Percentiles rank a stretch among this genome's conserved stretches.
Conservation (phyloP, 2,113 vertebrate genomes). For the Plotosus lineatus region DNA sequence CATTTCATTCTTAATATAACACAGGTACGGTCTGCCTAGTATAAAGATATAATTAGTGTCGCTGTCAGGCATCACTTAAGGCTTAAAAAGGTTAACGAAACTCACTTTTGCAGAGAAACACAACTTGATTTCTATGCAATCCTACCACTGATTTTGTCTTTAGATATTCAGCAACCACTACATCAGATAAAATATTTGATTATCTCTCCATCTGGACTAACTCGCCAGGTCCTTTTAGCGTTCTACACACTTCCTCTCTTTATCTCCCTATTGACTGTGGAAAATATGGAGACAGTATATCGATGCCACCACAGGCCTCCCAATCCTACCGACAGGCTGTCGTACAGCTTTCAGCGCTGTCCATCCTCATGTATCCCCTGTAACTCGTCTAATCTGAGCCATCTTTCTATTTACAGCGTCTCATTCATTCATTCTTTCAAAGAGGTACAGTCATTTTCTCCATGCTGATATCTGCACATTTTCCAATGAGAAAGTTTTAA, state of each 20-base stretch:
- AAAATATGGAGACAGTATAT: too few species aligned
- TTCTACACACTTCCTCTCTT: neutral
- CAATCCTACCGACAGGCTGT: too few species aligned
- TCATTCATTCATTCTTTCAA: too few species aligned
- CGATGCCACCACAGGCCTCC: too few species aligned
- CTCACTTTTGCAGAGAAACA: slow-evolving; percentile 5
- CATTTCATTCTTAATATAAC: neutral
- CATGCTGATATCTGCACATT: too few species aligned
- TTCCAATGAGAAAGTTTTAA: too few species aligned
- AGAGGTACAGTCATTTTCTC: too few species aligned
- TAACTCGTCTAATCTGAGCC: too few species aligned
- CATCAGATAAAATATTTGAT: slow-evolving; percentile 38
- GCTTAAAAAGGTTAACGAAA: slow-evolving; percentile 14
- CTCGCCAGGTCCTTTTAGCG: neutral
- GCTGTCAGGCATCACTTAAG: slow-evolving; percentile 25
- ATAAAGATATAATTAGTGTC: slow-evolving; percentile 5
- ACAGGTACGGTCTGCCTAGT: neutral
- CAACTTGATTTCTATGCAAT: slow-evolving; percentile 9
- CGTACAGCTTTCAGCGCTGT: too few species aligned
- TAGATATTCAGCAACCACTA: slow-evolving; percentile 10
- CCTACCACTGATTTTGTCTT: slow-evolving; percentile 11
- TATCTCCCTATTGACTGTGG: neutral
- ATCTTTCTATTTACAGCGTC: too few species aligned
- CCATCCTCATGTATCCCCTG: too few species aligned
- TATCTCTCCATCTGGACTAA: slow-evolving; percentile 11